phyloP scores from a whole-genome alignment of 2,797 vertebrate genomes.

The Calcarius lapponicus region DNA sequence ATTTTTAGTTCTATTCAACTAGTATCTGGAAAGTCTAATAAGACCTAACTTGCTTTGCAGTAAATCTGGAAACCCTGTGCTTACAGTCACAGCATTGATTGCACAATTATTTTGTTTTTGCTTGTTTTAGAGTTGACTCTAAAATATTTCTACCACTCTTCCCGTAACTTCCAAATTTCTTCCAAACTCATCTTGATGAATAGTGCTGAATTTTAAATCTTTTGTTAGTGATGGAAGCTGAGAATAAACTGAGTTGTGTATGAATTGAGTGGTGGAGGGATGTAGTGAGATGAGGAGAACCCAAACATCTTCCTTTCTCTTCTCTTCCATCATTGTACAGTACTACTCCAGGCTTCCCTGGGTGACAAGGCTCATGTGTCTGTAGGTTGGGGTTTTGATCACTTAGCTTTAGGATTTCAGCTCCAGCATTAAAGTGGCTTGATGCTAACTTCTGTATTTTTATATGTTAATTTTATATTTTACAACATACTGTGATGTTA shows the following conservation, averaged over 20 bases:
- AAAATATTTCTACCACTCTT: not conserved
- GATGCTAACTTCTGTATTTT: not conserved
- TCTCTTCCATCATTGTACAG: not conserved
- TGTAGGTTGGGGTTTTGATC: not conserved
- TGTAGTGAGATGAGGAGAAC: not conserved
- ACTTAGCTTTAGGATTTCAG: not conserved
- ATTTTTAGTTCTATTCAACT: not conserved
- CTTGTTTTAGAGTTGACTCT: not conserved
- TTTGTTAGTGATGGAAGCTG: not conserved
- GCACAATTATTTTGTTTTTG: not conserved
- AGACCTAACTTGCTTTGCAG: not conserved
- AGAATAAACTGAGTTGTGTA: not conserved
- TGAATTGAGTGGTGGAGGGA: not conserved
- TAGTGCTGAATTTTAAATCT: not conserved
- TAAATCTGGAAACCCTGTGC: not conserved
- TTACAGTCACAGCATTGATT: not conserved
- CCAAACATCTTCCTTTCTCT: not conserved
- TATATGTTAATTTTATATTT: not conserved
- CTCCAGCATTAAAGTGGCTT: not conserved
- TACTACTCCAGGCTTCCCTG: not conserved
- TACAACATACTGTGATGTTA: not conserved
- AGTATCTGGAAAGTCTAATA: not conserved
- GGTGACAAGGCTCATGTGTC: fast-evolving
- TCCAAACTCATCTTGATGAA: not conserved
- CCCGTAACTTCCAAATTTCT: not conserved